These are phyloP conservation scores for Xenus cinereus DNA, from an alignment of 2,113 vertebrate species.

Conservation along the genomic window DNA sequence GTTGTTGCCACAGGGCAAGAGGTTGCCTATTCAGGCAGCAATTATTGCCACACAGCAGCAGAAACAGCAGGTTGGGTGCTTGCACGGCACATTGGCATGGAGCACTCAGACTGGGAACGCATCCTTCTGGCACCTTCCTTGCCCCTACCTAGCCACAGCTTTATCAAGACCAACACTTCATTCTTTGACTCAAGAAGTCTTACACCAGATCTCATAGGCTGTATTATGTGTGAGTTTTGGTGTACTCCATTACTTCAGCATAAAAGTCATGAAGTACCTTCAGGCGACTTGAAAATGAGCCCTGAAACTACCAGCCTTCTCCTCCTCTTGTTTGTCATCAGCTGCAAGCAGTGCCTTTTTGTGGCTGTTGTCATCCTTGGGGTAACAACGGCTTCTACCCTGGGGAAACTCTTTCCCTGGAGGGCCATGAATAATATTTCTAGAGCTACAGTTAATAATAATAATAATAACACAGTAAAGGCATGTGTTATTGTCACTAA, in stretches of 20 bases:
- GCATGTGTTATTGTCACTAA: background rate
- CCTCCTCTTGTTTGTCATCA: background rate
- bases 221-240: background rate
- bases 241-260: background rate
- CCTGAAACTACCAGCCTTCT: background rate
- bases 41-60: background rate
- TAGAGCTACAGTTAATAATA: background rate
- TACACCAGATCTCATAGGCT: background rate
- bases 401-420: background rate
- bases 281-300: background rate
- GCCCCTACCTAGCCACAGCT: background rate
- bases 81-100: accelerated
- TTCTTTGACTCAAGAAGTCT: background rate
- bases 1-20: background rate
- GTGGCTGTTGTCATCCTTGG: background rate
- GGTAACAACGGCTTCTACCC: accelerated
- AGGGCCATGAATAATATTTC: background rate
- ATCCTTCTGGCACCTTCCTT: background rate
- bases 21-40: background rate
- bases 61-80: accelerated
- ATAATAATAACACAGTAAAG: too few species aligned
- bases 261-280: background rate
- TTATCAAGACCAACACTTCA: background rate
- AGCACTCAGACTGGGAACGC: background rate
- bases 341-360: background rate